Conservation (phyloP, 1,140 invertebrate species). For the Drosophila orosa region DNA sequence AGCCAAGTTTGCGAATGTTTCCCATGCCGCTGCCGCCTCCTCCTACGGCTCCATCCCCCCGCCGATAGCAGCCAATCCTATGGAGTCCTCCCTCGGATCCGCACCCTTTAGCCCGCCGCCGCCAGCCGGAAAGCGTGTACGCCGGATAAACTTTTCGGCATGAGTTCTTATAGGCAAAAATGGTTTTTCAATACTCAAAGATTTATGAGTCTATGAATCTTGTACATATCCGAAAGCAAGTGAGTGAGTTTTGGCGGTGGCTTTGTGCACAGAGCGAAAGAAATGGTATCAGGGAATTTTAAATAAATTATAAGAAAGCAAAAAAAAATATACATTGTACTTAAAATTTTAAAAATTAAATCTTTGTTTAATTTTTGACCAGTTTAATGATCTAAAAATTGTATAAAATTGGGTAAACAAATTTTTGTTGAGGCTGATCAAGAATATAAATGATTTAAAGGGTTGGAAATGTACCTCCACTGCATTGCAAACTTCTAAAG, state of each 20-base stretch:
- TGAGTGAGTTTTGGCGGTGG: constrained; percentile 24
- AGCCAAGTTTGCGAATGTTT: constrained; percentile 73
- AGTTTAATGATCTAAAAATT: no score
- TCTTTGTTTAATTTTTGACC: no score
- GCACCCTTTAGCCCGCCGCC: constrained; percentile 6
- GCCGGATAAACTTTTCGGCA: constrained; percentile 76
- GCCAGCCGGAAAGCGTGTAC: constrained; percentile 21
- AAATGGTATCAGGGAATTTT: not conserved
- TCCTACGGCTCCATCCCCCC: not conserved
- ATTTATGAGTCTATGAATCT: constrained; percentile 82
- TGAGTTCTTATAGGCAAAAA: constrained; percentile 81
- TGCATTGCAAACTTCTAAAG: no score
- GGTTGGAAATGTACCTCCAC: no score
- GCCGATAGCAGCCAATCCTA: not conserved
- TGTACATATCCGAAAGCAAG: constrained; percentile 57
- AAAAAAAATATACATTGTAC: no score
- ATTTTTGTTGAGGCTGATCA: no score
- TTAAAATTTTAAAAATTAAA: no score
- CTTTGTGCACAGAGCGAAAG: constrained; percentile 1
- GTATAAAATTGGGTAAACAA: no score
- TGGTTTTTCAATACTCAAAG: constrained; percentile 82
- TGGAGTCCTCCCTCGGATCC: not conserved
- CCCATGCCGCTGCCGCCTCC: not conserved
- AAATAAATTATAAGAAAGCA: no score
- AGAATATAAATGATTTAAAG: no score